phyloP scores from a whole-genome alignment of 1,140 invertebrate species.

The Lasioglossum albipes region DNA sequence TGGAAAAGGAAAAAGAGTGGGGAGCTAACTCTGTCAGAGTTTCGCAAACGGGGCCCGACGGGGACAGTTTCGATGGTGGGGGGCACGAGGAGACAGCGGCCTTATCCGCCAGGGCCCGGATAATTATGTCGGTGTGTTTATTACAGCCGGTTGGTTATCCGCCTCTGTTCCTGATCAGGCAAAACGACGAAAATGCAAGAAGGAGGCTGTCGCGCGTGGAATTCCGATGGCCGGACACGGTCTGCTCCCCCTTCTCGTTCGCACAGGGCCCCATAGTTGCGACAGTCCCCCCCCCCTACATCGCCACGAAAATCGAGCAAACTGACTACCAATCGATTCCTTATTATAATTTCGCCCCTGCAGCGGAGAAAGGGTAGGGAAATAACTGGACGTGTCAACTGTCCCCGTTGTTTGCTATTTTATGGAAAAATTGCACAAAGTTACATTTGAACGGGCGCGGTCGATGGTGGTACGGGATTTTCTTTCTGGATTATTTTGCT shows the following conservation, averaged over 20 bases:
- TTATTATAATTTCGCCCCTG: slow-evolving; percentile 27
- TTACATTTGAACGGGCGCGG: no score
- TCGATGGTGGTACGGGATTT: no score
- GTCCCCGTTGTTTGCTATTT: no score
- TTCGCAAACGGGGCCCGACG: no score
- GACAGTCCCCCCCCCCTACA: neutral
- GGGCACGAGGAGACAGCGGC: neutral
- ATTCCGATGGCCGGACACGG: slow-evolving; percentile 59
- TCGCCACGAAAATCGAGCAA: slow-evolving; percentile 1
- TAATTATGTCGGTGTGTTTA: slow-evolving; percentile 78
- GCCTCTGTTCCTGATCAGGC: slow-evolving; percentile 62
- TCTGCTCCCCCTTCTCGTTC: slow-evolving; percentile 44
- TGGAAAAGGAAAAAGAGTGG: neutral
- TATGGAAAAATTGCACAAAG: no score
- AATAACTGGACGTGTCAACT: no score
- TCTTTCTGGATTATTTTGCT: no score
- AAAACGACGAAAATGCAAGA: slow-evolving; percentile 27
- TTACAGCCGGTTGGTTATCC: slow-evolving; percentile 66
- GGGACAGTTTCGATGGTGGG: no score
- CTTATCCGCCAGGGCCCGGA: slow-evolving; percentile 66
- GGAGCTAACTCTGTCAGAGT: no score
- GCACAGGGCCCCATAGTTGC: slow-evolving; percentile 53
- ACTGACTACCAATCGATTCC: slow-evolving; percentile 33
- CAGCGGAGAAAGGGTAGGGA: no score
- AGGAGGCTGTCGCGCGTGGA: slow-evolving; percentile 63